Evolutionary conservation across 2,888 invertebrate species (phyloP).

Genomic region (Corythucha ciliata): DNA sequence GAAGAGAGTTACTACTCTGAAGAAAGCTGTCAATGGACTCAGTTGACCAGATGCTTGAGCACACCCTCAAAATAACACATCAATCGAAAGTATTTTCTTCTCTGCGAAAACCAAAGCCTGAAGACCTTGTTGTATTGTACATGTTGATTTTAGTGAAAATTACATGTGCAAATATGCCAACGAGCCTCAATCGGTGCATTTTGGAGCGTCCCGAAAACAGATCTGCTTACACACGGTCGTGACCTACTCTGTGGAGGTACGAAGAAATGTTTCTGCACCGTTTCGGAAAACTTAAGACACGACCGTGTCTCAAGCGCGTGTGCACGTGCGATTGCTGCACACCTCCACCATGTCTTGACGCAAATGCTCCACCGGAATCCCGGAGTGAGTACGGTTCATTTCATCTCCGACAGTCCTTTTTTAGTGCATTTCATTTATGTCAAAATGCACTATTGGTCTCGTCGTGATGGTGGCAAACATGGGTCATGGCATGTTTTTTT

Average conservation of each 20-base stretch:
- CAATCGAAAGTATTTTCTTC: background rate
- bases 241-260: background rate
- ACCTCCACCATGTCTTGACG: too few species aligned
- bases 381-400: too few species aligned
- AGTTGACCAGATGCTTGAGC: constrained; percentile 1
- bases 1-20: background rate
- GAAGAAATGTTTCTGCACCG: too few species aligned
- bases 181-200: constrained; percentile 8
- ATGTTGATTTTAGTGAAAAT: constrained; percentile 11
- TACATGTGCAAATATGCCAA: constrained; percentile 1
- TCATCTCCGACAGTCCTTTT: too few species aligned
- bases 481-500: too few species aligned
- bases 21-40: background rate
- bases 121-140: background rate
- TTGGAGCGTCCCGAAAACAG: constrained; percentile 8
- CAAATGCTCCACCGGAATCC: too few species aligned
- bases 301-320: too few species aligned
- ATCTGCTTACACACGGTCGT: constrained; percentile 2
- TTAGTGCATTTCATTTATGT: too few species aligned
- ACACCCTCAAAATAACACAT: background rate
- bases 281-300: too few species aligned
- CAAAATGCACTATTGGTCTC: too few species aligned
- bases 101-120: constrained; percentile 3
- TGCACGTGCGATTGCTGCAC: too few species aligned
- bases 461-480: too few species aligned